Base-by-base conservation (phyloP, 2,113 vertebrate species). In the Oophaga pumilio region DNA sequence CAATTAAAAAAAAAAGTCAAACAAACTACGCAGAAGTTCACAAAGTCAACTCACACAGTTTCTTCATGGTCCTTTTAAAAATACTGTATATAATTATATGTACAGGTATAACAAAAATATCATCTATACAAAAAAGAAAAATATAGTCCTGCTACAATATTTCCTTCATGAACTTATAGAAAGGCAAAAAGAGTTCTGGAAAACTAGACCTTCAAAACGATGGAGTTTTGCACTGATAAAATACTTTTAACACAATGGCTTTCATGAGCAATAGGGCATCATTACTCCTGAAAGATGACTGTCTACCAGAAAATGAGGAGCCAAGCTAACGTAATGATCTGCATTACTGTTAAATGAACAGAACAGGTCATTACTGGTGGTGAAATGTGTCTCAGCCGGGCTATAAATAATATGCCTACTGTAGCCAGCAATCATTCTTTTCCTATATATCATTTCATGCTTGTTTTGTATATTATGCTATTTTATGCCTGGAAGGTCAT, bases 81-180 rank as follows among this genome's bases (percentile, higher is more conserved):
- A 74, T 74, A 74, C 71, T 74, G 71, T 74, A 60, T 15, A 56
- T 50, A 60, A 56, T n/a, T 13, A 89, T 88, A 90, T 89, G 89
- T 22, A 73, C 78, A 88, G 0, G 0, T 83, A 84, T 89, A 66
- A 85, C 5, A 20, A 69, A 87, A 82, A 73, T 88, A 90, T 74
- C 33, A 76, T 89, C 86, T 90, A 52, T 33, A 84, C 24, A 85
- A 49, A 64, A 85, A 76, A 43, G 33, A 76, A 91, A 50, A 66
- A 86, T 76, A 77, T 90, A 88, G 59, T 82, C 50, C 79, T 90
- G 83, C 64, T 89, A 73, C 85, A 89, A 68, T 89, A 86, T 79
- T 50, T 77, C 57, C 78, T 82, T 82, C 85, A 79, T 86, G 68
- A 43, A 82, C 49, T 60, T 82, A 8, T 9, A 43, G 22, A 82